Conservation (phyloP, 2,113 vertebrate species). For the Oceanites oceanicus region DNA sequence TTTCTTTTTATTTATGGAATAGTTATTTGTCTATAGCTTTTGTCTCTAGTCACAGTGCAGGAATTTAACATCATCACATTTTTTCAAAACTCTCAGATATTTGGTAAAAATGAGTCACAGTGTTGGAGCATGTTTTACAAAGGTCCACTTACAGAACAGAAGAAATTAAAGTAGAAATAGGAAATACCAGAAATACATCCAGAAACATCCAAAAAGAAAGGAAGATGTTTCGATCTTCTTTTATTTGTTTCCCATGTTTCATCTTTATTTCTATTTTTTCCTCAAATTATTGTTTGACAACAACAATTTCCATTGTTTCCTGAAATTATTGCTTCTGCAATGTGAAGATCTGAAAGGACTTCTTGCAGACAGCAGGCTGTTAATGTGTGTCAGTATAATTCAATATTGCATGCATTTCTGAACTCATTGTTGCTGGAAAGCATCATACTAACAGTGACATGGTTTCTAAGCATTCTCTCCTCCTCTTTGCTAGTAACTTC, state of each 20-base stretch:
- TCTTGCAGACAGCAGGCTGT: background rate
- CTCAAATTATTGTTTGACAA: background rate
- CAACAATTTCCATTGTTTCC: background rate
- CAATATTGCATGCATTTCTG: background rate
- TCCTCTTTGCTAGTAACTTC: background rate
- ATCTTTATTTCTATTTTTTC: background rate
- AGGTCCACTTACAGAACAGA: background rate
- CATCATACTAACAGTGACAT: background rate
- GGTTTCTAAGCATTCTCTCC: background rate
- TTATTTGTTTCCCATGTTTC: background rate
- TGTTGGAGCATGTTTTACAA: background rate
- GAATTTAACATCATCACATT: background rate
- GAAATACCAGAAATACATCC: background rate
- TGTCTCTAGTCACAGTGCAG: background rate
- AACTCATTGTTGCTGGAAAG: background rate
- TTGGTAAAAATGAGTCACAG: background rate
- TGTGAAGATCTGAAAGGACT: background rate
- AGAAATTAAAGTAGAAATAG: background rate
- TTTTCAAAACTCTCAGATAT: background rate
- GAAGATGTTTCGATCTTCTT: background rate
- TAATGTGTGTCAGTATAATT: background rate
- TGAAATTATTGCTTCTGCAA: background rate
- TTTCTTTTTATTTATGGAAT: background rate
- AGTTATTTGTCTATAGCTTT: background rate
- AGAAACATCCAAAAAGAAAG: background rate